These are phyloP conservation scores for Drosophila neonasuta DNA, from an alignment of 2,888 invertebrate genomes.

Conservation along the genomic window DNA sequence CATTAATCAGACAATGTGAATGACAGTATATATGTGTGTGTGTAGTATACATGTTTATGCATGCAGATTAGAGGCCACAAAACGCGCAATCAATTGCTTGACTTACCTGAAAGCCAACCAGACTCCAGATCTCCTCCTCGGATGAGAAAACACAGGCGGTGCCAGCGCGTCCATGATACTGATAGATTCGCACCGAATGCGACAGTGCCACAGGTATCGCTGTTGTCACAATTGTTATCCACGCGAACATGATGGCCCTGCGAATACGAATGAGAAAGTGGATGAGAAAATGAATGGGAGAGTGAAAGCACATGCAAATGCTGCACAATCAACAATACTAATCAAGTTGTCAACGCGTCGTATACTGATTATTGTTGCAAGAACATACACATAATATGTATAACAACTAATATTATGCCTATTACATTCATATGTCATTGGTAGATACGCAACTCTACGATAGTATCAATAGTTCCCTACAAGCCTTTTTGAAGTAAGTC, in stretches of 20 bases:
- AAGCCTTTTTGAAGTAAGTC: too few species aligned
- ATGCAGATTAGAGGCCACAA: slow-evolving; percentile 39
- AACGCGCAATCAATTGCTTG: slow-evolving; percentile 42
- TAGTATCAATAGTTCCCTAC: too few species aligned
- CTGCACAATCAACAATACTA: not conserved
- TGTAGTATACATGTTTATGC: not conserved
- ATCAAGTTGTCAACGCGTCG: too few species aligned
- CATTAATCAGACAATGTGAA: slow-evolving; percentile 45
- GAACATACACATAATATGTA: too few species aligned
- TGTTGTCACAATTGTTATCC: slow-evolving; percentile 90
- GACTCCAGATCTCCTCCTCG: slow-evolving; percentile 84
- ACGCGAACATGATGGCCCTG: slow-evolving; percentile 89
- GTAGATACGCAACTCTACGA: too few species aligned
- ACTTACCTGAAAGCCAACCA: slow-evolving; percentile 82
- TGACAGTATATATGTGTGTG: too few species aligned
- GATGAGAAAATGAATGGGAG: too few species aligned
- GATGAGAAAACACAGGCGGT: slow-evolving; percentile 88
- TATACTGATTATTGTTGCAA: too few species aligned
- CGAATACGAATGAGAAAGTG: not conserved
- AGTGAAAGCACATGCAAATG: too few species aligned
- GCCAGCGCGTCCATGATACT: slow-evolving; percentile 85
- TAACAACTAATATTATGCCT: too few species aligned
- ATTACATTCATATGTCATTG: too few species aligned
- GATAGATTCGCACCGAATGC: slow-evolving; percentile 89
- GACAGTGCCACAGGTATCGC: slow-evolving; percentile 91